Evolutionary conservation across 2,888 invertebrate species (phyloP), one percentile per base, ranked within the genome.

Genomic region (Spodoptera exigua): DNA sequence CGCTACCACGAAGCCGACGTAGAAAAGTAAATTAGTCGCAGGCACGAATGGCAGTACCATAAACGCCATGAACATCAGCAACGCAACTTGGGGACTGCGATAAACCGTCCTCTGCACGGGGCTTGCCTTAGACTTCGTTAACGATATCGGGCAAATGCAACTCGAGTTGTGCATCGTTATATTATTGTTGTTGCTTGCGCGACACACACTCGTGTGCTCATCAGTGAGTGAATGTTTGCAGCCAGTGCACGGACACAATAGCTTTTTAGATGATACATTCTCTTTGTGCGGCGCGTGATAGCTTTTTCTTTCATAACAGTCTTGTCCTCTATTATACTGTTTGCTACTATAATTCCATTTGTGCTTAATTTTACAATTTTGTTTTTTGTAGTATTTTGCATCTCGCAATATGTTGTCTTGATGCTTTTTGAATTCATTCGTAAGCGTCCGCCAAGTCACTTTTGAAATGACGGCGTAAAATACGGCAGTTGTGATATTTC

Each of bases 1-100:
- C 61, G 99, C 99, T 56, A 99, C 97, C 76, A 99, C 99, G 91
- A 99, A 99, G 48, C 99, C 99, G 63, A 99, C 99, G 91, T 99
- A 99, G 95, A 99, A 99, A 91, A 99, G 97, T 80, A 99, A 94
- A 95, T 99, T 99, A 81, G 98, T 97, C 69, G 99, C 99, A 70
- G 99, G 99, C 84, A 99, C 95, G 94, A 99, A 99, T 66, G 99
- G 99, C 78, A 99, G 95, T 75, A 97, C 96, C 86, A 99, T 95
- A 84, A 99, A 96, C 51, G 97, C 96, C 72, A 96, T 94, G 76
- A 96, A 95, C 89, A 96, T 95, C 62, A 96, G 86, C 80, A 91
- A 80, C 63, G 94, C 90, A 71, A 91, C 90, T 85, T 90, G 89
- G 70, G 94, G 87, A 78, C 89, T 90, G 74, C 88, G 87, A 82